Base-by-base conservation (phyloP, 2,113 vertebrate genomes). In the Gymnocephalus cernua region DNA sequence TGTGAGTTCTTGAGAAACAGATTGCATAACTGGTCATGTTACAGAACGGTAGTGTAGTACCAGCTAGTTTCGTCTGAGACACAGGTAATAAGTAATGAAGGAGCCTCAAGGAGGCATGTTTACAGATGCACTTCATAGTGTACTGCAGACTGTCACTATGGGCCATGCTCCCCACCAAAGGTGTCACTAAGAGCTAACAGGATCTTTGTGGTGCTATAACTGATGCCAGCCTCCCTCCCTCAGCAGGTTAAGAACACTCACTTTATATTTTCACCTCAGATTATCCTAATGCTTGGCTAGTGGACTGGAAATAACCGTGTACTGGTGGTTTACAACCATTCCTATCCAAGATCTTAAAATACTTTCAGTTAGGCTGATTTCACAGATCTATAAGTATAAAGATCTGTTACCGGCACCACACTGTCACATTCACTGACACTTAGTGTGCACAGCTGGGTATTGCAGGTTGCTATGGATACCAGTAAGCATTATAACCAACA, bases 391-490 rank as follows among this genome's bases (percentile, higher is more conserved):
- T 10, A 21, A n/a, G n/a, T 47, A 32, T 54, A 16, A 57, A 65
- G 27, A 58, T 48, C 5, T 21, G 47, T 23, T 54, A 29, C 45
- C 63, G 6, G 21, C 27, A 38, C 29, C 48, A 32, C 10, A 4
- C 16, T 48, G 19, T 38, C 15, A 53, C 48, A 16, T 23, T 65
- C 6, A 29, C 19, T 41, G 54, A 41, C 64, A 68, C 48, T 41
- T 29, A 57, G 11, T 63, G 13, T 50, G 48, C 18, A 50, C 8
- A 6, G 23, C 13, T 57, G 25, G 14, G 7, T 32, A 27, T 9
- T 58, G 15, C 27, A 6, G 6, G 41, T 79, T 56, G 67, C 59
- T 59, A 50, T 66, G 69, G 69, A 51, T 10, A 58, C 45, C 6
- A 63, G 11, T 2, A 51, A 53, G 10, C 32, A 54, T 2, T 2